A percentile compares a stretch with the other conserved stretches of the same genome.
Evolutionary conservation across 2,888 invertebrate genomes (phyloP).

Genomic region (Catocala nupta): DNA sequence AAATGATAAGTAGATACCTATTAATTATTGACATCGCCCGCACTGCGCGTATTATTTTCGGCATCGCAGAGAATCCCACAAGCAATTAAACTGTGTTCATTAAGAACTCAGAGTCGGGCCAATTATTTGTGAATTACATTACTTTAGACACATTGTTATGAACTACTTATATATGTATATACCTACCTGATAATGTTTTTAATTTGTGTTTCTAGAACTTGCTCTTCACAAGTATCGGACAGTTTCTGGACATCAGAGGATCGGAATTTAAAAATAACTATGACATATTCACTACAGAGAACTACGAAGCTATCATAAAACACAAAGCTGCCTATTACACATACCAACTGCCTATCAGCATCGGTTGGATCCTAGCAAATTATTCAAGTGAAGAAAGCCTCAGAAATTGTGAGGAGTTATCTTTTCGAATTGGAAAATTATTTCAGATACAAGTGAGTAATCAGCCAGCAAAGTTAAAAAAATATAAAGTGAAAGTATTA

Average conservation of each 20-base stretch:
- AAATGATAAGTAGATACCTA: no score
- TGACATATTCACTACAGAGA: constrained; percentile 91
- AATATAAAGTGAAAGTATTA: no score
- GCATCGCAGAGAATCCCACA: no score
- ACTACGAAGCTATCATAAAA: constrained; percentile 93
- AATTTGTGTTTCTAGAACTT: constrained; percentile 57
- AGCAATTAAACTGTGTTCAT: no score
- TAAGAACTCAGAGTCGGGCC: no score
- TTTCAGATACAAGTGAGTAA: constrained; percentile 94
- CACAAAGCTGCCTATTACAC: constrained; percentile 96
- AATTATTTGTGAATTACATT: no score
- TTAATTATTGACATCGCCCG: no score
- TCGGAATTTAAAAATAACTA: constrained; percentile 54
- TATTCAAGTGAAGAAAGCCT: constrained; percentile 89
- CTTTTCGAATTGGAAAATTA: constrained; percentile 95
- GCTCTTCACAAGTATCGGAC: constrained; percentile 91
- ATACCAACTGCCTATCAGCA: constrained; percentile 94
- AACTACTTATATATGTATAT: no score
- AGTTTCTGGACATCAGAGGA: constrained; percentile 91
- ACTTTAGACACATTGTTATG: no score
- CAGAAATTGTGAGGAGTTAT: constrained; percentile 91
- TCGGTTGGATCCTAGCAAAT: constrained; percentile 94
- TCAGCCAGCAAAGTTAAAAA: no score
- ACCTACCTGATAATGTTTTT: not conserved
- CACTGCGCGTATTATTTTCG: no score